These are phyloP conservation scores for Gymnocypris eckloni DNA, from an alignment of 2,797 vertebrate genomes.

Conservation along the genomic window DNA sequence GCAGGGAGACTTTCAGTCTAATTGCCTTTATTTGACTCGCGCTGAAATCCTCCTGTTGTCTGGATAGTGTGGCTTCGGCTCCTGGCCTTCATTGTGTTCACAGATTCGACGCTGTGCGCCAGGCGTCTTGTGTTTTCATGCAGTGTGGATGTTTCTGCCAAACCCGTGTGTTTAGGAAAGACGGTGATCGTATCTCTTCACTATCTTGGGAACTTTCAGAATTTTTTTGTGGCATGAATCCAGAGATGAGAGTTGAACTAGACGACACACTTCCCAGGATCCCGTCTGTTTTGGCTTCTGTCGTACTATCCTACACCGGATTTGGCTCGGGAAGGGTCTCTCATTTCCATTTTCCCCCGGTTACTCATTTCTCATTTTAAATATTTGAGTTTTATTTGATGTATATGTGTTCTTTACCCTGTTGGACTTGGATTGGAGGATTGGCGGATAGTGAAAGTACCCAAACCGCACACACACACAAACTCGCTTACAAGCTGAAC, in stretches of 20 bases:
- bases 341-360: slow-evolving; percentile 1
- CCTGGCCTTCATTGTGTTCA: slow-evolving; percentile 31
- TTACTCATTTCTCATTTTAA: slow-evolving; percentile 26
- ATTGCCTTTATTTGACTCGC: slow-evolving; percentile 48
- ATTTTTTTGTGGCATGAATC: slow-evolving; percentile 2
- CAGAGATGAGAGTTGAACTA: slow-evolving; percentile 4
- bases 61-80: slow-evolving; percentile 17
- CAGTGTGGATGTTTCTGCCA: neutral
- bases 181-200: neutral
- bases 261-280: slow-evolving; percentile 6
- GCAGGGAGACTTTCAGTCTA: slow-evolving; percentile 33
- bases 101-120: slow-evolving; percentile 32
- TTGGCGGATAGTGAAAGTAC: slow-evolving; percentile 32
- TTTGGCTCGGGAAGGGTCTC: neutral
- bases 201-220: neutral
- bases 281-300: neutral
- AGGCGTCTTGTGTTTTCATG: neutral
- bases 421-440: slow-evolving; percentile 39
- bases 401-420: slow-evolving; percentile 39
- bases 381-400: slow-evolving; percentile 48
- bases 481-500: slow-evolving; percentile 1
- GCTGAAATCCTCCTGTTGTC: neutral
- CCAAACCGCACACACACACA: slow-evolving; percentile 36
- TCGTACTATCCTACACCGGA: neutral
- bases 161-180: neutral